Conservation (phyloP, 2,113 vertebrate species). For the Leptosomus discolor region DNA sequence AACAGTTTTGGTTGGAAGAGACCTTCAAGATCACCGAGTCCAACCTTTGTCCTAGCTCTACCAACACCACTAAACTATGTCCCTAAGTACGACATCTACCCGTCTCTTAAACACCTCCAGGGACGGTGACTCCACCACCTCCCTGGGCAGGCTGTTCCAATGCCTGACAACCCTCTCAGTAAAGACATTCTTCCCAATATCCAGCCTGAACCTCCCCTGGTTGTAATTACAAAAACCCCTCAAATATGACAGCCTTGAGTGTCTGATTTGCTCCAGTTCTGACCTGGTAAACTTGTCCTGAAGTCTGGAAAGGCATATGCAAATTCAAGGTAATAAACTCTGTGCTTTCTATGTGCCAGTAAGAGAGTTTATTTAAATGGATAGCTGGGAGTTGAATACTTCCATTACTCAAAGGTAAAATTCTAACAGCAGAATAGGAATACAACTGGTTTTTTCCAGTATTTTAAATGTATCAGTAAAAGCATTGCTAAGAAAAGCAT, state of each 20-base stretch:
- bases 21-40: too few species aligned
- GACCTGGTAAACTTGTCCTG: neutral
- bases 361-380: neutral
- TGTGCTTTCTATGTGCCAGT: neutral
- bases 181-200: too few species aligned
- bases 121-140: too few species aligned
- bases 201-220: too few species aligned
- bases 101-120: too few species aligned
- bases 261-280: neutral
- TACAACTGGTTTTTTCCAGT: neutral
- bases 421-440: neutral
- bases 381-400: neutral
- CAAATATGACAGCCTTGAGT: neutral
- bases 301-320: neutral
- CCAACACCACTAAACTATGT: too few species aligned
- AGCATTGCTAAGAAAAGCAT: neutral
- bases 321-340: neutral
- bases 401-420: neutral
- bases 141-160: too few species aligned
- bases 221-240: neutral
- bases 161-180: too few species aligned
- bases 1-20: too few species aligned
- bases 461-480: neutral
- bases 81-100: too few species aligned
- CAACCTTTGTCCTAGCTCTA: too few species aligned